Evolutionary conservation across 2,888 invertebrate genomes (phyloP), one percentile per base, ranked within the genome.

Genomic region (Encarsia formosa): DNA sequence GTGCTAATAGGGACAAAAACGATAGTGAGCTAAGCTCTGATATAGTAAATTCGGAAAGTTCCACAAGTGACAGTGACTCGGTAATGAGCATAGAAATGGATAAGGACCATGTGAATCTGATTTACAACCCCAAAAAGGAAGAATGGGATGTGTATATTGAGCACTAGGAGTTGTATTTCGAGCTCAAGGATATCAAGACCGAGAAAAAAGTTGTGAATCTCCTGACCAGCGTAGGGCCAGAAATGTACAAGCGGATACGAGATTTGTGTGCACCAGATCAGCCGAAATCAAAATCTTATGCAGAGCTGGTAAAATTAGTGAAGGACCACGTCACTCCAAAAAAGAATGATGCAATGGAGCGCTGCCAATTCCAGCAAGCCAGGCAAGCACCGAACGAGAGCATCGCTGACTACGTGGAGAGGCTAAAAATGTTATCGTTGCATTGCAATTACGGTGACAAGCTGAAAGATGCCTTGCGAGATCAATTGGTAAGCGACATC

Each of bases 251-350:
- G 31, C 31, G 11, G 4, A 6, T 31, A n/a, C 11, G 31, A 31
- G 31, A 31, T n/a, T 6, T 31, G 15, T 31, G 31, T 15, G 13
- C 31, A 31, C 31, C 31, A 31, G 15, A 3, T 3, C 11, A 31
- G 31, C 31, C 31, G 4, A 31, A 31, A 31, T 3, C 11, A 4
- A 31, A 31, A 31, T 19, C 48, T 8, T 59, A 44, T 38, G 43
- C 8, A 1, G 54, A n/a, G n/a, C n/a, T n/a, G n/a, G n/a, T n/a
- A n/a, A n/a, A n/a, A n/a, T n/a, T n/a, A n/a, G n/a, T n/a, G 56
- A 32, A 46, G 5, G 43, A 58, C 11, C 60, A 60, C 47, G 35
- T 56, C 9, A 44, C 38, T 23, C 60, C 61, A 4, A 53, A 56
- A 47, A 47, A 45, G 11, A 48, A 52, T 4, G 52, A 49, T 31